phyloP scores from a whole-genome alignment of 2,113 vertebrate species.

The Channa maculata region DNA sequence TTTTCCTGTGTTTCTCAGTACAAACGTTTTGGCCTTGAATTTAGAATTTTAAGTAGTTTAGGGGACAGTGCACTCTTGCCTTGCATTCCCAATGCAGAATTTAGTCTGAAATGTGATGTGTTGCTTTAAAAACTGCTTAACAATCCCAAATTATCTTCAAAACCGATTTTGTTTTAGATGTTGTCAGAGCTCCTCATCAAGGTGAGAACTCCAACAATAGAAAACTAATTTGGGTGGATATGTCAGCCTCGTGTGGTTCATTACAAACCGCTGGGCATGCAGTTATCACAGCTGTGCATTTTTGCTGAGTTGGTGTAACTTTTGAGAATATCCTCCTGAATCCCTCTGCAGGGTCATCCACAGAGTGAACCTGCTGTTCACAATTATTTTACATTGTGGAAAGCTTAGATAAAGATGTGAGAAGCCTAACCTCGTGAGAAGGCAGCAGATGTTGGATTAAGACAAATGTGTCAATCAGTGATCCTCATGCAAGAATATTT shows the following conservation, averaged over 20 bases:
- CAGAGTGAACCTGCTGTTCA: constrained; percentile 51
- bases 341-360: constrained; percentile 33
- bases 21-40: neutral
- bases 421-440: constrained; percentile 36
- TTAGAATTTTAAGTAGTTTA: neutral
- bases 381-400: constrained; percentile 37
- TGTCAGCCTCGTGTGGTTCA: constrained; percentile 26
- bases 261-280: constrained; percentile 35
- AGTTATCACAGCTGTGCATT: constrained; percentile 40
- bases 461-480: constrained; percentile 1
- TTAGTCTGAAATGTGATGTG: neutral
- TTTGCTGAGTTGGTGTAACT: constrained; percentile 41
- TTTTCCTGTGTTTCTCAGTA: neutral
- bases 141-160: constrained; percentile 2
- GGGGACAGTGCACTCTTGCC: neutral
- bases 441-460: neutral
- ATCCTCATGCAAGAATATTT: neutral
- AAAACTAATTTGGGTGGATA: constrained; percentile 17
- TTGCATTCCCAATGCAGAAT: neutral
- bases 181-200: constrained; percentile 14
- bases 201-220: constrained; percentile 6
- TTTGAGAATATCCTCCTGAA: constrained; percentile 43
- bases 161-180: neutral
- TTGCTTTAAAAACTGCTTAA: neutral
- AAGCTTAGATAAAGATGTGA: constrained; percentile 25